phyloP scores from a whole-genome alignment of 2,113 vertebrate species.

The Myotis lucifugus region DNA sequence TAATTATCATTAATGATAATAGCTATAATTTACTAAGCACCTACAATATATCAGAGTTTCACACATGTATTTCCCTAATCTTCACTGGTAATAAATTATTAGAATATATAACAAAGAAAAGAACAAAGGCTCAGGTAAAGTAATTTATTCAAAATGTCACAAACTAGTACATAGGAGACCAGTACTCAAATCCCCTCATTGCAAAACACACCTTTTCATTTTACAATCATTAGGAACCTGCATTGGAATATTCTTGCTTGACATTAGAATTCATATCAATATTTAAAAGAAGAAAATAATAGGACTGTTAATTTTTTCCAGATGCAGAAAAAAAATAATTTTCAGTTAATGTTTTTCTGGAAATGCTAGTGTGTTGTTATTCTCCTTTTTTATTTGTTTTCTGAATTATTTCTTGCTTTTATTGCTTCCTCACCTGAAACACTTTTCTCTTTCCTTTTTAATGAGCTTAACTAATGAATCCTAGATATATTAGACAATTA shows the following conservation, averaged over 20 bases:
- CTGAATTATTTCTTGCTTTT: not conserved
- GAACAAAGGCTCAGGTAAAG: not conserved
- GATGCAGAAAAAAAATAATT: not conserved
- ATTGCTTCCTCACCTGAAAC: not conserved
- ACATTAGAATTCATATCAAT: not conserved
- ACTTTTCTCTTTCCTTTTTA: not conserved
- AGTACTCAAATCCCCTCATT: not conserved
- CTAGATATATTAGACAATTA: not conserved
- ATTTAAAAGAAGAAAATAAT: not conserved
- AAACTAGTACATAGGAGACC: not conserved
- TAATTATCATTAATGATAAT: conserved; percentile 15
- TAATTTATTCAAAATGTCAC: not conserved
- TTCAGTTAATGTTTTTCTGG: not conserved
- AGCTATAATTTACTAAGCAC: not conserved
- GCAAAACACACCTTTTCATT: not conserved
- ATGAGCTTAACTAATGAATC: not conserved
- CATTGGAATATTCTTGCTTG: not conserved
- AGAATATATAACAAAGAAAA: not conserved
- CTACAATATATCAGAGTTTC: not conserved
- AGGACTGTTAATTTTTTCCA: not conserved
- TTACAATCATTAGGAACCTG: too few species aligned
- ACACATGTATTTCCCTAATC: not conserved
- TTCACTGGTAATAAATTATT: not conserved
- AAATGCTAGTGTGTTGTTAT: not conserved
- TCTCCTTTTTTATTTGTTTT: not conserved